Evolutionary conservation across 2,113 vertebrate species (phyloP).

Genomic region (Casuarius casuarius): DNA sequence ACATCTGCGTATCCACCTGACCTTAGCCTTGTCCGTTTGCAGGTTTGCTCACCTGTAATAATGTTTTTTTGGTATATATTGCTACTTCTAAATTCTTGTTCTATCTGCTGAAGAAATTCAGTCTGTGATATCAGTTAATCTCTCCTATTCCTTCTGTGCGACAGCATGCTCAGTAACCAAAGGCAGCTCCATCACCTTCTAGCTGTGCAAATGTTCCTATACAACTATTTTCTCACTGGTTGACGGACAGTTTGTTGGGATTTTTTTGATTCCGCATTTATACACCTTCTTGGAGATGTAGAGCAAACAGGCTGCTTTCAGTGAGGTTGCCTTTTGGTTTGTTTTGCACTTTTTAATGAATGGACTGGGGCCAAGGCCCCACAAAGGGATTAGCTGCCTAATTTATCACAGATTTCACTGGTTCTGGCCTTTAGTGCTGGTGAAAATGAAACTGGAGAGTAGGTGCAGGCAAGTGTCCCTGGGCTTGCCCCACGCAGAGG

Average conservation of each 20-base stretch:
- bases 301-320: not conserved
- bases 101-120: not conserved
- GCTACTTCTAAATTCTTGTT: not conserved
- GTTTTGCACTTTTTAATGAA: not conserved
- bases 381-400: not conserved
- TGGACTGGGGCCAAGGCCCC: not conserved
- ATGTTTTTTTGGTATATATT: not conserved
- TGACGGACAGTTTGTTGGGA: not conserved
- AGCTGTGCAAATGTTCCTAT: not conserved
- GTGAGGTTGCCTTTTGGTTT: not conserved
- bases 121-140: not conserved
- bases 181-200: not conserved
- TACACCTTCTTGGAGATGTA: not conserved
- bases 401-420: not conserved
- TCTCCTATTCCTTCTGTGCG: not conserved
- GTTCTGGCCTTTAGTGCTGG: not conserved
- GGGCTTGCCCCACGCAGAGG: not conserved
- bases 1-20: not conserved
- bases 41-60: not conserved
- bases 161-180: not conserved
- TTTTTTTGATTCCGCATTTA: not conserved
- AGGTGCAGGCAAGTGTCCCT: not conserved
- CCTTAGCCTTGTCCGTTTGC: not conserved
- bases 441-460: rapidly evolving
- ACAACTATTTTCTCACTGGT: not conserved